Base-by-base conservation (phyloP, 2,113 vertebrate genomes). In the Eretmochelys imbricata region DNA sequence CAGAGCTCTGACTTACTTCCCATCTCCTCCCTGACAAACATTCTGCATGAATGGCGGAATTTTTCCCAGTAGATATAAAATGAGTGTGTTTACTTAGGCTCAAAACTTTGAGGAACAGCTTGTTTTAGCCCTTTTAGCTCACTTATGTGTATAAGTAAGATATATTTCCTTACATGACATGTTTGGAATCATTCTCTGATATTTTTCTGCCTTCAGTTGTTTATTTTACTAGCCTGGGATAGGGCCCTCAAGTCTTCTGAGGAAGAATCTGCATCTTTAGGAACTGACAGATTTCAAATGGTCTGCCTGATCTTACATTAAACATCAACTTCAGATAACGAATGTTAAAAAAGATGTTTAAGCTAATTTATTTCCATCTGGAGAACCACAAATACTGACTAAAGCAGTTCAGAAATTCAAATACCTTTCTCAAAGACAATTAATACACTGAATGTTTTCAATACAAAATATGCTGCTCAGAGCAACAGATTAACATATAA, bases 401-500 rank as follows among this genome's bases (percentile, higher is more conserved):
- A 98, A 99, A 97, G 53, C 91, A 98, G 95, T 85, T 94, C 14
- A 94, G 79, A 97, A 96, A 96, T 96, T 97, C 93, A 91, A 90
- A 93, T 91, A 86, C 54, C 65, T 72, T 80, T 90, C 50, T 55
- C 85, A 54, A 88, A 25, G n/a, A 84, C 86, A 94, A 97, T 97
- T 98, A 96, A 94, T 91, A 97, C 97, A 86, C 92, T 97, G 94
- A 97, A 89, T 95, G 72, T 91, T 97, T 97, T 97, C 91, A 93
- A 96, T 97, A 94, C 82, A 97, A 98, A 98, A 98, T 98, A 98
- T 94, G 97, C 98, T 98, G 96, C 95, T 97, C 90, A 6, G 93
- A 98, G 98, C 97, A 98, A 99, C 98, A 98, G 97, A 97, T 98
- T 96, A 98, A 98, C 97, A 96, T 98, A 97, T 93, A 98, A 95